phyloP scores from a whole-genome alignment of 2,113 vertebrate species.

The Gobius niger region DNA sequence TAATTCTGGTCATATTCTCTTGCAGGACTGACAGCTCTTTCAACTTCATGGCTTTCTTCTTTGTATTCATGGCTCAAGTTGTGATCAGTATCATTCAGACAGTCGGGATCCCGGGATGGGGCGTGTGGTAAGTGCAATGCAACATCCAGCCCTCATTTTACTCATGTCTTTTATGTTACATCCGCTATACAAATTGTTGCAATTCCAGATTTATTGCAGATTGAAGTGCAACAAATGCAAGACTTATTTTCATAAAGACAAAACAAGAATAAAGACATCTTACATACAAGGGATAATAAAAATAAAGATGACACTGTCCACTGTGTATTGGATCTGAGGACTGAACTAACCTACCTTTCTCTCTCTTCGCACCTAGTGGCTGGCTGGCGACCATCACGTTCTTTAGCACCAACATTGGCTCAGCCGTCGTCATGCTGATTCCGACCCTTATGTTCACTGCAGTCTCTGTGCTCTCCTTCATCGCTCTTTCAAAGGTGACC shows the following conservation, averaged over 20 bases:
- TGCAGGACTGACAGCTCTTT: conserved; percentile 97
- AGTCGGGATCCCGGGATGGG: conserved; percentile 97
- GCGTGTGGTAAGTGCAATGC: conserved; percentile 89
- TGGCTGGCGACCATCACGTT: conserved; percentile 97
- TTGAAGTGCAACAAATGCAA: no score
- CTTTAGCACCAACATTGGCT: conserved; percentile 92
- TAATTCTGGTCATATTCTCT: conserved; percentile 5
- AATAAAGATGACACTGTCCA: no score
- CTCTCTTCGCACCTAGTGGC: conserved; percentile 76
- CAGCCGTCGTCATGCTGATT: conserved; percentile 96
- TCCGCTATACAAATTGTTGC: no score
- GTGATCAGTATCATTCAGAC: conserved; percentile 97
- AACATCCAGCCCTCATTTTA: neutral
- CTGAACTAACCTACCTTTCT: neutral
- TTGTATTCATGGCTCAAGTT: conserved; percentile 97
- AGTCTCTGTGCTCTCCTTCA: conserved; percentile 91
- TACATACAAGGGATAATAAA: no score
- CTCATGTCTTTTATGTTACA: no score
- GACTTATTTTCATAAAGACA: no score
- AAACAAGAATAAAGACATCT: no score
- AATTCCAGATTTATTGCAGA: no score
- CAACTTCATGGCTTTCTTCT: conserved; percentile 99
- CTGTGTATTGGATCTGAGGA: no score
- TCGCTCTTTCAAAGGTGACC: conserved; percentile 92
- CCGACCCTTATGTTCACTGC: conserved; percentile 95